Percentiles rank a stretch among this genome's conserved stretches.
These are phyloP conservation scores for Pantherophis vulpinus DNA, from an alignment of 2,797 vertebrate species.

Conservation along the genomic window DNA sequence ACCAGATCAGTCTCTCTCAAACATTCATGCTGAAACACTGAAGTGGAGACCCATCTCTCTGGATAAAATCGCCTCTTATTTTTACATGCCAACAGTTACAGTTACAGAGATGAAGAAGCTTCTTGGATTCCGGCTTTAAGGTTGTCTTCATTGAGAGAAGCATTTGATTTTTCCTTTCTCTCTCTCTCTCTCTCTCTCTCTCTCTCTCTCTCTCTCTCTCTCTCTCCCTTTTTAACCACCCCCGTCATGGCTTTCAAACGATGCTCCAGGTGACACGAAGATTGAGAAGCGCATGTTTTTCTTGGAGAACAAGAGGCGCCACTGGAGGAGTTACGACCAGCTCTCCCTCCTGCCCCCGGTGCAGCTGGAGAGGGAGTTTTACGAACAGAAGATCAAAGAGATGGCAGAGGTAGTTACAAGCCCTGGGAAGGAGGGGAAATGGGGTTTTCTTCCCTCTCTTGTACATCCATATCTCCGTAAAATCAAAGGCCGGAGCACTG, in stretches of 20 bases:
- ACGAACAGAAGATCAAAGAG: conserved; percentile 93
- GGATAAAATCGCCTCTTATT: too few species aligned
- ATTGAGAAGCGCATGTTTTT: conserved; percentile 92
- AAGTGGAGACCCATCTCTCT: too few species aligned
- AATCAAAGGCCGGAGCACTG: not conserved
- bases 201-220: too few species aligned
- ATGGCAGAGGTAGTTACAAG: conserved; percentile 86
- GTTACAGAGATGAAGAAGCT: too few species aligned
- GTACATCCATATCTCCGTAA: too few species aligned
- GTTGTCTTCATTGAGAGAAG: not conserved
- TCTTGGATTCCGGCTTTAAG: not conserved
- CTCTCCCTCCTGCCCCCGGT: conserved; percentile 81
- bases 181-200: too few species aligned
- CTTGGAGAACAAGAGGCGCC: conserved; percentile 90
- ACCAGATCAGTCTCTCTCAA: not conserved
- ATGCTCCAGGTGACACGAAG: conserved; percentile 69
- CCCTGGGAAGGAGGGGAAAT: not conserved
- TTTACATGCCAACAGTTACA: not conserved
- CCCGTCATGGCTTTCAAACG: conserved; percentile 16
- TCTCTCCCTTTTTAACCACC: not conserved
- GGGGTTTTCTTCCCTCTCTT: too few species aligned
- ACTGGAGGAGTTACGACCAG: conserved; percentile 80
- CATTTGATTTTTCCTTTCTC: not conserved
- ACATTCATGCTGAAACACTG: not conserved
- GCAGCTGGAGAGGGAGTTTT: conserved; percentile 87